Evolutionary conservation across 2,113 vertebrate species (phyloP), one percentile per base, ranked within the genome.

Genomic region (Gymnobelideus leadbeateri): DNA sequence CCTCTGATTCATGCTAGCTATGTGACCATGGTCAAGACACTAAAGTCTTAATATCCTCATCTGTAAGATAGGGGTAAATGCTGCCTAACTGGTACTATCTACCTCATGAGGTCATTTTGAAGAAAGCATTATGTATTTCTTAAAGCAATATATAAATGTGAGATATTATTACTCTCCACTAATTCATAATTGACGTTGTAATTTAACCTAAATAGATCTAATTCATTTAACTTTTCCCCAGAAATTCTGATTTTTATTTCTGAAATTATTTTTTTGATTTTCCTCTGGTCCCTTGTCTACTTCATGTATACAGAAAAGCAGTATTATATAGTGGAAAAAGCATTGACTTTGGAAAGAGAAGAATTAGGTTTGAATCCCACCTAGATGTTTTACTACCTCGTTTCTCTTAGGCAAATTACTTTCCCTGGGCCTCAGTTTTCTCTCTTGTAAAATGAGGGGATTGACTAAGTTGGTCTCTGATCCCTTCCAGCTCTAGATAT

Each of bases 211-310:
- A 97, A 97, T 91, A 96, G 93, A 2, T 49, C 93, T 95, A 97
- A 97, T 24, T 96, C 94, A 96, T 91, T 97, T 97, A 97, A 95
- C 92, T 93, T 97, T 95, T 92, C 94, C 93, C 95, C 77, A 77
- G 93, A 95, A 57, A 31, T 96, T 97, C 77, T 91, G 43, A 94
- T 97, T 97, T 84, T 54, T 55, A 53, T 96, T 96, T 95, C 93
- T 89, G 53, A 93, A 89, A 55, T 91, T n/a, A 50, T 97, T 46
- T 97, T 46, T 92, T 84, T 49, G 92, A 92, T 84, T 96, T 96
- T 97, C 96, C 94, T 94, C 91, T 92, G 77, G 96, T 54, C 50
- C 43, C 89, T 91, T 95, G 96, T 94, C 92, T 92, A 52, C 84
- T 97, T 96, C 94, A 90, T 61, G 94, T 96, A 92, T 98, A 77